Percentiles rank a stretch among this genome's conserved stretches.
Conservation (phyloP, 2,797 vertebrate genomes). For the Danio albolineatus region DNA sequence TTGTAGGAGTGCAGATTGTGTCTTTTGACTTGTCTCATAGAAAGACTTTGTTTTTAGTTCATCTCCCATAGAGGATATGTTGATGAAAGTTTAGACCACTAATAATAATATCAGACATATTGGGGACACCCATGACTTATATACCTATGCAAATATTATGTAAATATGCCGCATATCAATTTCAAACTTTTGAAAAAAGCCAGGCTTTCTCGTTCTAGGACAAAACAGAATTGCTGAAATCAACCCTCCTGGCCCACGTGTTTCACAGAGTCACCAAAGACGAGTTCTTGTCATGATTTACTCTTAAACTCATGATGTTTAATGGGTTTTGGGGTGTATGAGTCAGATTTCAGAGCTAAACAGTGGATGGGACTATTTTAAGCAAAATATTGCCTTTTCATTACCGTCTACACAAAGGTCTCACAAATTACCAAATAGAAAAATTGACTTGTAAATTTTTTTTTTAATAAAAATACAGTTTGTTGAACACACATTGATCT, state of each 20-base stretch:
- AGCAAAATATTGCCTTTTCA: neutral
- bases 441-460: too few species aligned
- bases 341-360: neutral
- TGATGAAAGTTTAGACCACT: conserved; percentile 53
- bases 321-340: neutral
- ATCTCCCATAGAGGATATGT: conserved; percentile 30
- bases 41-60: conserved; percentile 48
- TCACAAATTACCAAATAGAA: neutral
- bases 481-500: neutral
- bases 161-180: conserved; percentile 70
- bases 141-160: conserved; percentile 83
- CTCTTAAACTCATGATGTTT: neutral
- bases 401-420: too few species aligned
- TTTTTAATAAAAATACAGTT: too few species aligned
- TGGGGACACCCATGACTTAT: conserved; percentile 83
- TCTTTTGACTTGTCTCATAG: conserved; percentile 27
- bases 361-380: neutral
- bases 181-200: conserved; percentile 20
- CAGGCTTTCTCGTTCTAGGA: conserved; percentile 38
- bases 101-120: conserved; percentile 76
- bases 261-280: conserved; percentile 6
- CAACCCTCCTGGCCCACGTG: neutral
- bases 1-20: conserved; percentile 9
- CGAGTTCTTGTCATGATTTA: neutral
- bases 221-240: neutral